Evolutionary conservation across 2,888 invertebrate species (phyloP), one percentile per base, ranked within the genome.

Genomic region (Andrena dorsata): DNA sequence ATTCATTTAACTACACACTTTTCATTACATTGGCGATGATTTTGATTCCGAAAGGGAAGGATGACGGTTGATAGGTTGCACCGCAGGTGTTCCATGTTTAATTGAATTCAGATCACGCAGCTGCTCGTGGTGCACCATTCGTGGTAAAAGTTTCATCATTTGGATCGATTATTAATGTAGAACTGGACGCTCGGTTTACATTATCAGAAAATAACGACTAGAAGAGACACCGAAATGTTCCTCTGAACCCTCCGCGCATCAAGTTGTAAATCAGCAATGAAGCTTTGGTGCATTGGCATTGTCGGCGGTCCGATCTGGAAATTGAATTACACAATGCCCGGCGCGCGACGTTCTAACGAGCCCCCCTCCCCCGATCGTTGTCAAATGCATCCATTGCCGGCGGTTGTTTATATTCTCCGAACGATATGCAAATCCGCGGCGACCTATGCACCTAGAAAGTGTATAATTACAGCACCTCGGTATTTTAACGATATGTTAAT

Each of bases 401-500:
- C 53, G 58, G 82, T 78, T 82, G 66, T 82, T 82, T 72, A 75
- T 65, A 74, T 47, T 70, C 56, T 2, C 68, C 74, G 82, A 82
- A 66, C 83, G 75, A 73, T 83, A 83, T 82, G 83, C 76, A 83
- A 82, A 83, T 83, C 64, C 20, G n/a, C 28, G 26, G 32, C 82
- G 83, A 82, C 83, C 82, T 65, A 53, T 82, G 82, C 82, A 76
- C 83, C 75, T 82, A 82, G 83, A 83, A 83, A 83, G 83, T 61
- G 82, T 83, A 83, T 82, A 83, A 83, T 83, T 83, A 83, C 83
- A 58, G 66, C 83, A 49, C 78, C 49, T 75, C 66, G 70, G 83
- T 82, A 83, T 83, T 79, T 82, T 83, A 83, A 83, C 78, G 82
- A 82, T 79, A 83, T 82, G 83, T 79, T 83, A 83, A 83, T 83